Evolutionary conservation across 2,113 vertebrate species (phyloP).

Genomic region (Charina bottae): DNA sequence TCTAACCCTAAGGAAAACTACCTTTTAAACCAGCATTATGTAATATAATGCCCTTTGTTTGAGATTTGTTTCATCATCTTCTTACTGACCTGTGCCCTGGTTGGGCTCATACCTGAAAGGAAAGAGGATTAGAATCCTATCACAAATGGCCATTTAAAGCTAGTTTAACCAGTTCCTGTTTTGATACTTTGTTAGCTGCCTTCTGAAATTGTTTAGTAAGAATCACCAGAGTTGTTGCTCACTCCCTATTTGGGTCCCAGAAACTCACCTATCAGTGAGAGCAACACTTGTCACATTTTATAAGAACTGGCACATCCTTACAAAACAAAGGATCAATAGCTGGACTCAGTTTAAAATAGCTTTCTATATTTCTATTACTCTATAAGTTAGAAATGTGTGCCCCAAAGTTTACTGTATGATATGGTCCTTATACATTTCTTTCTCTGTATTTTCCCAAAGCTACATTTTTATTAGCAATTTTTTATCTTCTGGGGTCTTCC

Average conservation of each 20-base stretch:
- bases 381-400: neutral
- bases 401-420: neutral
- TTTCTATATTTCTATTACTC: neutral
- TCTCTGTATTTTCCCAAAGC: neutral
- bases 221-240: neutral
- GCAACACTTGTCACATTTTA: neutral
- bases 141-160: neutral
- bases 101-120: neutral
- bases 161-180: neutral
- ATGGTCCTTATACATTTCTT: neutral
- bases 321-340: neutral
- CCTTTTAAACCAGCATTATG: neutral
- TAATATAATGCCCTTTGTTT: neutral
- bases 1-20: neutral
- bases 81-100: neutral
- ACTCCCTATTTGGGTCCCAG: neutral
- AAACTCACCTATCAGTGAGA: neutral
- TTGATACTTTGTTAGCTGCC: neutral
- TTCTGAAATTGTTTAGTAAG: neutral
- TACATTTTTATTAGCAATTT: neutral
- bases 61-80: neutral
- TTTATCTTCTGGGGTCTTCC: neutral
- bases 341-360: too few species aligned
- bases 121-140: neutral
- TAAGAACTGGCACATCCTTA: neutral